These are phyloP conservation scores for Malurus leucopterus DNA, from an alignment of 2,797 vertebrate species.

Conservation along the genomic window DNA sequence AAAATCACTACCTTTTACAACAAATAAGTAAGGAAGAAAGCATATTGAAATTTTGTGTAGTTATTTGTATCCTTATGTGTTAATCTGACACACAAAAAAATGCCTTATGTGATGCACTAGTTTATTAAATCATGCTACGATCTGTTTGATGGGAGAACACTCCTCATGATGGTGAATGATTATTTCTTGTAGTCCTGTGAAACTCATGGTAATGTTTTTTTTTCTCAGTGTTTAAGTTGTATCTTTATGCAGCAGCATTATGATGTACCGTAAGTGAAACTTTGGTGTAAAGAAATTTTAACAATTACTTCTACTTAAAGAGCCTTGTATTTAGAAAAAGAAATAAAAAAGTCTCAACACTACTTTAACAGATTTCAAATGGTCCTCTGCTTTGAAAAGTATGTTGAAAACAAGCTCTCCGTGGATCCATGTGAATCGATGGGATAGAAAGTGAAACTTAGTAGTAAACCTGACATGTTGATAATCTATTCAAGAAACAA, in stretches of 20 bases:
- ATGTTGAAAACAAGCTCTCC: background rate
- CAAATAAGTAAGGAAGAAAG: background rate
- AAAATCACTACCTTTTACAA: background rate
- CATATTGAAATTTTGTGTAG: background rate
- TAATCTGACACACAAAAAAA: background rate
- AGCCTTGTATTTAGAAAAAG: background rate
- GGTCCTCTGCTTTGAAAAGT: background rate
- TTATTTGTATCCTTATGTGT: background rate
- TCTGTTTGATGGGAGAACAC: background rate
- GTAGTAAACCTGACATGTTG: background rate
- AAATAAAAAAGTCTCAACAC: background rate
- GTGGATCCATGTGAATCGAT: background rate
- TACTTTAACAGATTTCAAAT: background rate
- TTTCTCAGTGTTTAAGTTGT: background rate
- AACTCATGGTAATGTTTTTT: accelerated
- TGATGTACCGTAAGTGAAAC: background rate
- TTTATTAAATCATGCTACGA: background rate
- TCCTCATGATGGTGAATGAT: background rate
- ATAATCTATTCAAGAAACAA: background rate
- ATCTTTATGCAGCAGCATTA: background rate
- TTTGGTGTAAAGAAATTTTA: background rate
- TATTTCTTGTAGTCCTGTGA: background rate
- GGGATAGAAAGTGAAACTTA: background rate
- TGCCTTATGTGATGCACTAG: accelerated
- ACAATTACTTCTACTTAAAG: background rate